Conservation (phyloP, 2,888 invertebrate species). For the Nebria brevicollis region DNA sequence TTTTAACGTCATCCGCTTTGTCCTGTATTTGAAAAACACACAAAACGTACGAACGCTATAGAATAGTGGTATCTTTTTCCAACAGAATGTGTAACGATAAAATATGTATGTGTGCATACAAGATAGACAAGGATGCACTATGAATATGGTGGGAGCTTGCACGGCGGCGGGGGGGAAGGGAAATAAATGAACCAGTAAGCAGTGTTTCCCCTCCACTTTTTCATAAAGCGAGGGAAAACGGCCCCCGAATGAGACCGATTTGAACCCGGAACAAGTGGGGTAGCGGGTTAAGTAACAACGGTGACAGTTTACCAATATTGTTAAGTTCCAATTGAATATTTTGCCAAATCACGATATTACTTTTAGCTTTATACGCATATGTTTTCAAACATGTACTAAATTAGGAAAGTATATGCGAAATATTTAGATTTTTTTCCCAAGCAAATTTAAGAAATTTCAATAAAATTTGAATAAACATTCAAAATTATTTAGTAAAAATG, state of each 20-base stretch:
- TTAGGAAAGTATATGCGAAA: too few species aligned
- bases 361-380: too few species aligned
- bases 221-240: constrained; percentile 9
- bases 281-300: constrained; percentile 32
- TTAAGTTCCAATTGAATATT: constrained; percentile 10
- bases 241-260: constrained; percentile 20
- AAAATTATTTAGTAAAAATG: too few species aligned
- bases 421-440: too few species aligned
- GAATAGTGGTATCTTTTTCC: constrained; percentile 47
- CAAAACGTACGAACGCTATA: constrained; percentile 30
- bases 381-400: too few species aligned
- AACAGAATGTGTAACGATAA: constrained; percentile 7
- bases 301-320: constrained; percentile 45
- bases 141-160: background rate
- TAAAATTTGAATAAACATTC: too few species aligned
- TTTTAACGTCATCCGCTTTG: constrained; percentile 79
- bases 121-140: background rate
- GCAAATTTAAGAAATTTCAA: too few species aligned
- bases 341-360: background rate
- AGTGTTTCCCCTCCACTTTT: background rate
- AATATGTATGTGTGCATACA: background rate
- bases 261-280: constrained; percentile 15
- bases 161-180: background rate
- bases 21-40: constrained; percentile 64
- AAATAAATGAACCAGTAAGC: background rate